Evolutionary conservation across 2,113 vertebrate species (phyloP).

Genomic region (Excalfactoria chinensis): DNA sequence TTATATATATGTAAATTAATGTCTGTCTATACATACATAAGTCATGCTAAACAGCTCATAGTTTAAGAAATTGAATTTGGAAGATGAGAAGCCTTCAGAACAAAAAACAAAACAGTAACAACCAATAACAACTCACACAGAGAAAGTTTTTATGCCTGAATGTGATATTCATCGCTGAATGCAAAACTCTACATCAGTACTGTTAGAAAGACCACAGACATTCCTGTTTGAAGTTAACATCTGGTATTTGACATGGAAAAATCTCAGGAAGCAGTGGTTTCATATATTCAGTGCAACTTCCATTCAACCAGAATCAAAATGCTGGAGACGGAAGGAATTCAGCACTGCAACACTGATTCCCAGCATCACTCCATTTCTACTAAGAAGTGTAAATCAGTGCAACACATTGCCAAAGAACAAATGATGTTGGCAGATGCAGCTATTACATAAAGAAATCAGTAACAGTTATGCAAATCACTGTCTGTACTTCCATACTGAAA

Average conservation of each 20-base stretch:
- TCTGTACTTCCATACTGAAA: not conserved
- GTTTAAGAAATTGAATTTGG: conserved; percentile 39
- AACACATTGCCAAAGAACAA: not conserved
- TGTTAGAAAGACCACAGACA: conserved; percentile 59
- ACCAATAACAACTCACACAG: not conserved
- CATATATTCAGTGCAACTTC: conserved; percentile 64
- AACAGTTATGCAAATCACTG: not conserved
- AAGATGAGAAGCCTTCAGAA: conserved; percentile 21
- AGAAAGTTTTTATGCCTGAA: conserved; percentile 51
- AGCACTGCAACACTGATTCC: not conserved
- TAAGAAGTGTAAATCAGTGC: not conserved
- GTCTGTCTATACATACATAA: not conserved
- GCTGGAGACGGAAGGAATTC: conserved; percentile 5
- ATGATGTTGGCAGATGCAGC: not conserved
- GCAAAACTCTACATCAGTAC: conserved; percentile 54
- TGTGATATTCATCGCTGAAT: conserved; percentile 52
- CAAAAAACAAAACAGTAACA: not conserved
- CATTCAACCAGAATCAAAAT: conserved; percentile 67
- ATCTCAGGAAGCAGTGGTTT: conserved; percentile 74
- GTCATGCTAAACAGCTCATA: not conserved
- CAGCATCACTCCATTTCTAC: not conserved
- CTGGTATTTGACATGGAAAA: conserved; percentile 73
- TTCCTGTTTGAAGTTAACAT: conserved; percentile 68
- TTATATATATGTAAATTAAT: not conserved
- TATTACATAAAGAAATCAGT: not conserved